Evolutionary conservation across 2,797 vertebrate species (phyloP).

Genomic region (Poeciliopsis gracilis): DNA sequence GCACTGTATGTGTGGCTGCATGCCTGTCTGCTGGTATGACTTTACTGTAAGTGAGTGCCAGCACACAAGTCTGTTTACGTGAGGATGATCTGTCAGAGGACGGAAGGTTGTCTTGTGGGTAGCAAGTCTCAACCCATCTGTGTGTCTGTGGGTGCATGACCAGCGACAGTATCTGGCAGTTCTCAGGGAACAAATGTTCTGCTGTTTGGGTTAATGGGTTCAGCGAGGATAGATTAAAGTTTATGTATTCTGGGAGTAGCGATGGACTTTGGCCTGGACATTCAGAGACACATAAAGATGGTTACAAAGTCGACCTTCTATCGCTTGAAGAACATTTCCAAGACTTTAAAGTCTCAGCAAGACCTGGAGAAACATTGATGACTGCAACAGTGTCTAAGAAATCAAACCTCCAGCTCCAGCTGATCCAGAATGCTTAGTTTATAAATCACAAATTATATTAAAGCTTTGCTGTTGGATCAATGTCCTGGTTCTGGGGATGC

Average conservation of each 20-base stretch:
- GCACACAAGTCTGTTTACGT: conserved; percentile 49
- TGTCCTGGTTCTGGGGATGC: too few species aligned
- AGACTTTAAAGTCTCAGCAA: too few species aligned
- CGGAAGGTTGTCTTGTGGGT: conserved; percentile 23
- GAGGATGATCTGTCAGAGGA: conserved; percentile 45
- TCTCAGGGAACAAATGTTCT: conserved; percentile 4
- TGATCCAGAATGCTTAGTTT: too few species aligned
- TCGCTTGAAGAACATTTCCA: too few species aligned
- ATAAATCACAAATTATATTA: too few species aligned
- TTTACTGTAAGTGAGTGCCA: conserved; percentile 36
- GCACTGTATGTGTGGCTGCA: conserved; percentile 46
- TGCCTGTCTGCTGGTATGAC: conserved; percentile 42
- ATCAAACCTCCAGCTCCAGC: too few species aligned
- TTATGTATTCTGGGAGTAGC: neutral
- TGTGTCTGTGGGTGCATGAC: conserved; percentile 10
- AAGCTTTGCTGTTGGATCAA: too few species aligned
- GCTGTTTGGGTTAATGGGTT: neutral
- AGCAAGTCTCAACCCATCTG: conserved; percentile 50
- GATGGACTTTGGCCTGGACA: too few species aligned
- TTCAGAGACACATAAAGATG: too few species aligned
- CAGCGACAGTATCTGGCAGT: conserved; percentile 19
- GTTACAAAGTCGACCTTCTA: too few species aligned
- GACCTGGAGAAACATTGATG: too few species aligned
- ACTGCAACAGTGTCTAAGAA: too few species aligned
- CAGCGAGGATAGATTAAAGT: neutral